Base-by-base conservation (phyloP, 2,113 vertebrate genomes). In the Egretta garzetta region DNA sequence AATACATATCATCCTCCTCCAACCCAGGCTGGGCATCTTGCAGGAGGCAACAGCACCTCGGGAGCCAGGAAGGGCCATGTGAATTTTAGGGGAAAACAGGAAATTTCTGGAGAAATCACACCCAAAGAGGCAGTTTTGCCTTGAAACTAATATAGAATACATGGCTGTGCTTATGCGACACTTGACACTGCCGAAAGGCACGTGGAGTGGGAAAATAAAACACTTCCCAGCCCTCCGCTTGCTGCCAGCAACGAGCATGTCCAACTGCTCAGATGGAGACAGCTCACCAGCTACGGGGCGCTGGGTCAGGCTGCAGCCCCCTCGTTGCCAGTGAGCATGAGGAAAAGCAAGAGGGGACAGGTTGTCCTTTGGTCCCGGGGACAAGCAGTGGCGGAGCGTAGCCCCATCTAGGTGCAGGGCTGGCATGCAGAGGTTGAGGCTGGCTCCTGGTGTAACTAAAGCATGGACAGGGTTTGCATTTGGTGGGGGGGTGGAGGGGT, bases 331-430 rank as follows among this genome's bases (percentile, higher is more conserved):
- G 45, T 52, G 49, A 43, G 33, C 55, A 81, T 13, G 49, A 35
- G 67, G 52, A 76, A 52, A 80, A 67, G 14, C 39, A 35, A 26
- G 52, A 85, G 59, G n/a, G 60, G 64, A 6, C 5, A 55, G 39
- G 75, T 30, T 47, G 12, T 24, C 43, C 2, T 0, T 28, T 4
- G 9, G 18, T n/a, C 30, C 45, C 12, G 11, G 70, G 35, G 39
- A 24, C 4, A 12, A 73, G 41, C 0, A 0, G 39, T 10, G 12
- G 66, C 41, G 14, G 22, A 90, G 86, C 18, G 1, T 21, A 55
- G 28, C 84, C 47, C 28, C 6, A 8, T 64, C 12, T 8, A 16
- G 18, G 70, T 1, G 0, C 55, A 35, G 39, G 50, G 43, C 81
- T 71, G 76, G 32, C 1, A 1, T 2, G 8, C 39, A 59, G 86